Evolutionary conservation across 53 echinoderm and acorn worm genomes (phyloP).

Genomic region (Holothuria scabra): DNA sequence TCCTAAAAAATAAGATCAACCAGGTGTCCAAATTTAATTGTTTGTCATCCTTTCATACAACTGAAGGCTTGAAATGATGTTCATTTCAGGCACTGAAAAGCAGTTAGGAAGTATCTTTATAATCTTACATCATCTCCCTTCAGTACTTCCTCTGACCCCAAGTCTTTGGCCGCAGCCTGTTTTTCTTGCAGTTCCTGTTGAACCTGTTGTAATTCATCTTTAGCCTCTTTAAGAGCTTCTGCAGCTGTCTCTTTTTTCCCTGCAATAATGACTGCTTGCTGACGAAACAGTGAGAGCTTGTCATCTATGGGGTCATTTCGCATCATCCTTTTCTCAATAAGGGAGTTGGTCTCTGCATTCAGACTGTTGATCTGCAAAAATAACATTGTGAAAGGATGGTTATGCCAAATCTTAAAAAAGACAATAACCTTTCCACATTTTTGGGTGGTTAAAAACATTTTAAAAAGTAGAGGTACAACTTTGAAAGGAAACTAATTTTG

Average conservation of each 20-base stretch:
- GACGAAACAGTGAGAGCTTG: constrained; percentile 95
- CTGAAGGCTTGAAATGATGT: no score
- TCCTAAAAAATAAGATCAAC: no score
- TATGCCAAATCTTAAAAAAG: no score
- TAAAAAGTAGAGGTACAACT: no score
- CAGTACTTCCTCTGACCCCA: constrained; percentile 90
- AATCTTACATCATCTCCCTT: constrained; percentile 95
- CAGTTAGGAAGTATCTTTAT: no score
- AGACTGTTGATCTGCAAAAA: constrained; percentile 71
- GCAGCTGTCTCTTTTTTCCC: constrained; percentile 96
- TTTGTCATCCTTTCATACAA: no score
- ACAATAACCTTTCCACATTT: no score
- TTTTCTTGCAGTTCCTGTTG: constrained; percentile 89
- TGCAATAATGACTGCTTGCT: constrained; percentile 98
- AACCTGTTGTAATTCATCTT: constrained; percentile 75
- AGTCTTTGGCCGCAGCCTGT: constrained; percentile 71
- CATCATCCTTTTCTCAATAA: constrained; percentile 99
- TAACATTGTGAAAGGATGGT: background rate
- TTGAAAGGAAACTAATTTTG: no score
- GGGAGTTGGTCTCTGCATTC: constrained; percentile 77
- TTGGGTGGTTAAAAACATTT: no score
- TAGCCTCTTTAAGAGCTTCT: constrained; percentile 74
- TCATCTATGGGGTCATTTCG: constrained; percentile 94
- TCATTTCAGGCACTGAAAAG: no score
- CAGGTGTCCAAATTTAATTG: no score